A percentile compares a stretch with the other conserved stretches of the same genome.
These are phyloP conservation scores for Sipha flava DNA, from an alignment of 1,140 invertebrate genomes.

Conservation along the genomic window DNA sequence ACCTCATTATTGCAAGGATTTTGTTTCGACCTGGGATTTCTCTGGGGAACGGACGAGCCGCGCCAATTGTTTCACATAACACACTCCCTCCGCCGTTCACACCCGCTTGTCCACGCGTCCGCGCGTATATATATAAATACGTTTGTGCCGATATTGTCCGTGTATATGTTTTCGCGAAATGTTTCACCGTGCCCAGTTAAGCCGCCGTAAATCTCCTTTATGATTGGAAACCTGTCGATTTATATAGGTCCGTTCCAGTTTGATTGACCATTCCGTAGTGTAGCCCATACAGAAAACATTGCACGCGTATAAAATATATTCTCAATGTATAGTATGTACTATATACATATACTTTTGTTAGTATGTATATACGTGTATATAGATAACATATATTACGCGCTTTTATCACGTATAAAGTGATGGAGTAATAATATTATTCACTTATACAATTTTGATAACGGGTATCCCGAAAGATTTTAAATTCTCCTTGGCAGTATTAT, in stretches of 20 bases:
- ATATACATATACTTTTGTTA: too few species aligned
- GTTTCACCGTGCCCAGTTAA: background rate
- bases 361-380: too few species aligned
- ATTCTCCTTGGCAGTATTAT: background rate
- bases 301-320: too few species aligned
- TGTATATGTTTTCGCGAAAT: background rate
- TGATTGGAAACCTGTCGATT: constrained; percentile 8
- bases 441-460: background rate
- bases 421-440: too few species aligned
- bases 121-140: background rate
- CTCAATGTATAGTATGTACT: too few species aligned
- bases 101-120: background rate
- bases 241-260: background rate
- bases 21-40: constrained; percentile 15
- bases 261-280: background rate
- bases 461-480: background rate
- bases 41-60: constrained; percentile 14
- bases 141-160: background rate
- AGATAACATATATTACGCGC: too few species aligned
- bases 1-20: constrained; percentile 32
- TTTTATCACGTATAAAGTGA: too few species aligned
- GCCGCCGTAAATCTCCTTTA: constrained; percentile 13
- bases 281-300: too few species aligned
- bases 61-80: constrained; percentile 27
- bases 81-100: background rate